phyloP scores from a whole-genome alignment of 2,797 vertebrate species.

The Tiaroga cobitis region DNA sequence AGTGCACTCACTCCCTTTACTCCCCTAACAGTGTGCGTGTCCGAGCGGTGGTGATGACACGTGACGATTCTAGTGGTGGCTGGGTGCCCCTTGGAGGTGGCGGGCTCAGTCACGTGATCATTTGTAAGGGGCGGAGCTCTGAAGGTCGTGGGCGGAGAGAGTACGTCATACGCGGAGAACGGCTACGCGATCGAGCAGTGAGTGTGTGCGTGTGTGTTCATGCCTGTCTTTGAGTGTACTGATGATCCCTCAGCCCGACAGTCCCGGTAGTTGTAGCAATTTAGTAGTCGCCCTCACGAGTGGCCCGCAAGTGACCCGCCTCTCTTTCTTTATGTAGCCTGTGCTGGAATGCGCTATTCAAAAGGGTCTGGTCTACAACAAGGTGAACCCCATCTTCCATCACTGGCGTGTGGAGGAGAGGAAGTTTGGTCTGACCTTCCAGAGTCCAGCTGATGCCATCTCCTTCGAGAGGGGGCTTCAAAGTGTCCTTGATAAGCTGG shows the following conservation, averaged over 20 bases:
- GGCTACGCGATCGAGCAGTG: slow-evolving; percentile 91
- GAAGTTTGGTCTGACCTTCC: slow-evolving; percentile 93
- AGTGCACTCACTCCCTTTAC: slow-evolving; percentile 30
- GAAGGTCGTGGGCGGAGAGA: slow-evolving; percentile 83
- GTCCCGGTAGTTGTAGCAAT: slow-evolving; percentile 33
- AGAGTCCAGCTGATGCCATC: slow-evolving; percentile 90
- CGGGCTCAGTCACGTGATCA: slow-evolving; percentile 90
- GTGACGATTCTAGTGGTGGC: slow-evolving; percentile 94
- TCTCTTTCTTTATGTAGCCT: slow-evolving; percentile 72
- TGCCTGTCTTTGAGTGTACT: slow-evolving; percentile 66
- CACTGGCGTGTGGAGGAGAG: slow-evolving; percentile 92
- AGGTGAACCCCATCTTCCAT: slow-evolving; percentile 95
- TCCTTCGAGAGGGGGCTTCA: slow-evolving; percentile 90
- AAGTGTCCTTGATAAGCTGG: slow-evolving; percentile 83
- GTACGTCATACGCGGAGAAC: slow-evolving; percentile 88
- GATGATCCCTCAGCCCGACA: slow-evolving; percentile 61
- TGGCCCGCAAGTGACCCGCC: slow-evolving; percentile 42
- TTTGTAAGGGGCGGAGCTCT: slow-evolving; percentile 85
- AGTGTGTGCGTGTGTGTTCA: slow-evolving; percentile 82
- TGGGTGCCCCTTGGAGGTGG: slow-evolving; percentile 92
- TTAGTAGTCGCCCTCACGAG: not conserved
- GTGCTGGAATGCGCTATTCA: slow-evolving; percentile 89
- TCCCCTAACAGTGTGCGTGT: slow-evolving; percentile 85
- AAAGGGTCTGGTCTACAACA: slow-evolving; percentile 90
- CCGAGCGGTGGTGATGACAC: slow-evolving; percentile 94